Evolutionary conservation across 2,888 invertebrate genomes (phyloP), one percentile per base, ranked within the genome.

Genomic region (Chrysina gloriosa): DNA sequence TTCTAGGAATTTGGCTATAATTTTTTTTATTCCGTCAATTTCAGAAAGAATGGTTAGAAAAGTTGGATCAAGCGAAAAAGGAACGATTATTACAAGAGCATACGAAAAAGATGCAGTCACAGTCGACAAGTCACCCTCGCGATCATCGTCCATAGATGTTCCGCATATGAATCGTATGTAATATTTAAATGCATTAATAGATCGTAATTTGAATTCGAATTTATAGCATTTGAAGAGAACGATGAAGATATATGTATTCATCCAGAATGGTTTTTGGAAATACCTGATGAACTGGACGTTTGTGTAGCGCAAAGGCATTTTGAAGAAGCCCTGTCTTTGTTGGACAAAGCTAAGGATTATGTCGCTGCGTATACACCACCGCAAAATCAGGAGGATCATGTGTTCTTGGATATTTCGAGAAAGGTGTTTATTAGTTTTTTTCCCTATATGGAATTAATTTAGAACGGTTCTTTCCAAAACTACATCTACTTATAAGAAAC

Each of bases 291-390:
- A 82, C 85, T 98, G 64, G 97, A 98, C 85, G 96, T 97, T 9
- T 89, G 92, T 76, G 94, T 98, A 73, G 98, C 97, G 0, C 96
- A 98, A 83, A 89, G 98, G 75, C 95, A 97, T 83, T 98, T 98
- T 79, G 95, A 97, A 81, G 95, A 94, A 78, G 96, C 97, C 0
- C 92, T 95, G 72, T 88, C 89, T 71, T 85, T 96, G 9, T 89
- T 97, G 73, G 91, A 92, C 73, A 90, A 89, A 76, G 86, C 88
- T 0, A 86, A 87, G 70, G 84, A 86, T 3, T 89, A 87, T 76
- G 80, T 90, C 23, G 71, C 81, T 61, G 76, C 79, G 61, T 77
- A 77, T 61, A 68, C 69, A 9, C 65, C 72, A 4, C 69, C 67
- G 1, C 76, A 71, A 72, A 81, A 82, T 61, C 80, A 82, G 50